Base-by-base conservation (phyloP, 2,797 vertebrate genomes). In the Mus spretus region DNA sequence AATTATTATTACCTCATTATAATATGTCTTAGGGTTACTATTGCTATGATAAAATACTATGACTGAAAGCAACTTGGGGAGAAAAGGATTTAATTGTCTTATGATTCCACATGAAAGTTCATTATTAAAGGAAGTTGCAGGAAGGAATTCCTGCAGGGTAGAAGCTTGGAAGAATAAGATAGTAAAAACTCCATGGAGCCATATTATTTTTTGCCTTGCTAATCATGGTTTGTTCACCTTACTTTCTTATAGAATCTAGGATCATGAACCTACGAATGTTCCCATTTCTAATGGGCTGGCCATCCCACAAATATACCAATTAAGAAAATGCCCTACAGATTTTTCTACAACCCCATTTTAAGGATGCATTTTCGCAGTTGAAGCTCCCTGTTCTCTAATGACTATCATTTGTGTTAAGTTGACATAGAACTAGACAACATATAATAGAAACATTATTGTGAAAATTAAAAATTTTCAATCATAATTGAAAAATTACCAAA, bases 401-500 rank as follows among this genome's bases (percentile, higher is more conserved):
- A 65, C 4, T 63, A 28, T 31, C 28, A 31, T 31, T 65, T 65
- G 26, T 65, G 26, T 65, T 28, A 65, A 65, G 28, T 65, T 65
- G 11, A 65, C 11, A 31, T 37, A 72, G 31, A 80, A 80, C 31
- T 80, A 55, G 31, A 34, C 50, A 55, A 4, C 19, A 80, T 6
- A 9, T 5, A 74, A 47, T 31, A 19, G 70, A 70, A 72, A 17
- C 74, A 87, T 90, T 55, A 0, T 14, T 72, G 79, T 84, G 40
- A 3, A 92, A 78, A 75, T 79, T 70, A 19, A 95, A 63, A 90
- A 55, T n/a, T 5, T 80, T 4, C 10, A 81, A 26, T n/a, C 15
- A 63, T 40, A 83, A 89, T 13, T 67, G 37, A 93, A 92, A 91
- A 65, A 67, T 87, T 31, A 5, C 53, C n/a, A 67, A 96, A 95